A percentile compares a stretch with the other conserved stretches of the same genome.
phyloP scores from a whole-genome alignment of 1,140 invertebrate genomes.

The Hypsibius dujardini region DNA sequence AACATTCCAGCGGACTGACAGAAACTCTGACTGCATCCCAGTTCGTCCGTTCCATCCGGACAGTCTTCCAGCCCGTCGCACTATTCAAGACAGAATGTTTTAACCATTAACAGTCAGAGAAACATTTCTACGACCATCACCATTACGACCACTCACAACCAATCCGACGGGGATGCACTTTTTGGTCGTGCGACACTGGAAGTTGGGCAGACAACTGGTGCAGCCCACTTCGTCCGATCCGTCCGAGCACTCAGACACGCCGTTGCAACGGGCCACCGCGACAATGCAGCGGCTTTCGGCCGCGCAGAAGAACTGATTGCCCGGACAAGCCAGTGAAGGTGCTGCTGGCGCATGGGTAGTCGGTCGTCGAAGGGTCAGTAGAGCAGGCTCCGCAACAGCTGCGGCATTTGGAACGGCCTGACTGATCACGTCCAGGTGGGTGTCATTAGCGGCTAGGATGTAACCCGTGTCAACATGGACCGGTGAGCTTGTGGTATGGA shows the following conservation, averaged over 20 bases:
- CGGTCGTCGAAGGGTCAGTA: too few relatives aligned
- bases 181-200: not conserved
- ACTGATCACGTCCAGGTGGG: too few relatives aligned
- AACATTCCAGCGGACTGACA: conserved; percentile 4
- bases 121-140: too few relatives aligned
- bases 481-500: too few relatives aligned
- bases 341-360: not conserved
- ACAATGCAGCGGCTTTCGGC: not conserved
- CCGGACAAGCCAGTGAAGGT: not conserved
- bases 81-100: not conserved
- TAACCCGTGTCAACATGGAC: too few relatives aligned
- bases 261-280: not conserved
- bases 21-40: not conserved
- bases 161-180: not conserved
- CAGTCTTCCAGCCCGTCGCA: conserved; percentile 13
- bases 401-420: too few relatives aligned
- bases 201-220: not conserved
- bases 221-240: not conserved
- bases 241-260: not conserved
- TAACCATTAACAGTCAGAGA: not conserved
- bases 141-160: not conserved
- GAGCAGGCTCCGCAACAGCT: too few relatives aligned
- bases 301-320: not conserved
- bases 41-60: not conserved
- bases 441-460: too few relatives aligned